Evolutionary conservation across 2,797 vertebrate species (phyloP), one percentile per base, ranked within the genome.

Genomic region (Phataginus tricuspis): DNA sequence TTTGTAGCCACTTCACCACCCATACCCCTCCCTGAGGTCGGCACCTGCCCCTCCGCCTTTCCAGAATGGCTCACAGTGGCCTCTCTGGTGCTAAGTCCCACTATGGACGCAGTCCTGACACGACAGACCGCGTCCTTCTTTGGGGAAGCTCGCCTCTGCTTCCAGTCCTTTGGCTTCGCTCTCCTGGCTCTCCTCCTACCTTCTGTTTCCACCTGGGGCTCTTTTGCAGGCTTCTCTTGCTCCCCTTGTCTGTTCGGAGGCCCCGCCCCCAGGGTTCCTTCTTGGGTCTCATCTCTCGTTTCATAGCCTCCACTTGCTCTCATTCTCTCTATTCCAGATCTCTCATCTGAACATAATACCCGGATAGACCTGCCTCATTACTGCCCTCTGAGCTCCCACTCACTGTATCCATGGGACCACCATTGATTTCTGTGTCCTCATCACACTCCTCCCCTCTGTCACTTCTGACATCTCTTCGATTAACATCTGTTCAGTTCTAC

Each of bases 381-480:
- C 9, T 6, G 19, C 19, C 29, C 63, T 6, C 6, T 61, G 71
- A 25, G 7, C 59, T 66, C 42, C 61, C 31, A 11, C 37, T 57
- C 51, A 19, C 0, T 4, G 27, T 51, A 13, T 49, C 64, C 10
- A 0, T 2, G 51, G 19, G n/a, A 37, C 57, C 14, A 27, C 23
- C 39, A 0, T 45, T 12, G 13, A 2, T 49, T 37, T 80, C 72
- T 21, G 14, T 11, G 5, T 27, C 29, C 7, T 8, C 45, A 7
- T 6, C 51, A 39, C 19, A 31, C 53, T 34, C 29, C 69, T 63
- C 29, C 21, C 55, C 10, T 80, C 42, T n/a, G 19, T 64, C 18
- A 7, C 19, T 23, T 15, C 83, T 0, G 2, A 23, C 45, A 11
- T 34, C 51, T 69, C 18, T 27, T 93, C 59, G 75, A 27, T 86